Evolutionary conservation across 2,888 invertebrate genomes (phyloP), one percentile per base, ranked within the genome.

Genomic region (Drosophila helvetica): DNA sequence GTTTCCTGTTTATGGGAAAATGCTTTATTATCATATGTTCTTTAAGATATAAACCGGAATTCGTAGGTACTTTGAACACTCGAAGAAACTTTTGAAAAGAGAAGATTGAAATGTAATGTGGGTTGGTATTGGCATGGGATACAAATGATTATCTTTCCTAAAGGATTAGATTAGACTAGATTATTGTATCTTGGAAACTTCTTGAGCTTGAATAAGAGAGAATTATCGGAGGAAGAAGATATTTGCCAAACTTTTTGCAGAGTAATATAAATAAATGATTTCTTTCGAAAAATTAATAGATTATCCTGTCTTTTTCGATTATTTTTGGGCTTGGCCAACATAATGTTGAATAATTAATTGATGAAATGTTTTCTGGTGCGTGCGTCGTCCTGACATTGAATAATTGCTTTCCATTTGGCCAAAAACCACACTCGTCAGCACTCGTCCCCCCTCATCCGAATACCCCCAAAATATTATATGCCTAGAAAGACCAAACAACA

Each of bases 271-370:
- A n/a, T 33, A 54, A 46, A 18, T 45, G 25, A 57, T 38, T 48
- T 38, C 18, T 17, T 48, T 38, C 33, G 33, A 2, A 38, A 12
- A 42, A 54, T 6, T 6, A 6, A n/a, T 33, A 42, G 43, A 46
- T 45, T 57, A 42, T 25, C 18, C n/a, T 38, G 33, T 42, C 17
- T 33, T 33, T 19, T 50, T 33, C 12, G 12, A 53, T 61, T 48
- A 45, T 46, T 42, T 62, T 45, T 70, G 48, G 45, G 19, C 33
- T n/a, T 60, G 50, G 62, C 12, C 77, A 80, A 55, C n/a, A 79
- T 77, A 74, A 74, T 75, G 82, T 74, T 75, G 75, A 78, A 79
- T 87, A 88, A 90, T 90, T 90, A 91, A 90, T 90, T 87, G 91
- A 88, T 83, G 90, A 89, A 90, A 90, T 89, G 76, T 79, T 68